Evolutionary conservation across 2,113 vertebrate genomes (phyloP).

Genomic region (Solea senegalensis): DNA sequence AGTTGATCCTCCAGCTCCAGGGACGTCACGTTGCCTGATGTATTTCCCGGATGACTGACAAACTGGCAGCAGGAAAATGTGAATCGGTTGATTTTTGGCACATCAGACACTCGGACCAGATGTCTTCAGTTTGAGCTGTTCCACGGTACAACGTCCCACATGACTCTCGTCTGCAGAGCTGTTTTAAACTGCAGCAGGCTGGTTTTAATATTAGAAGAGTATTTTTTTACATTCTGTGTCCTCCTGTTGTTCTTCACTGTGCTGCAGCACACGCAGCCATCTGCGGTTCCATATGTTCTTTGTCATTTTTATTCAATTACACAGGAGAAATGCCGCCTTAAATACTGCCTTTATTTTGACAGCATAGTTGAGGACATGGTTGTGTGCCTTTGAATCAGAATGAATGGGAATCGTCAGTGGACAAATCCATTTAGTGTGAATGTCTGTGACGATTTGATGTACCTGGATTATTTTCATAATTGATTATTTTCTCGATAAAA

Average conservation of each 20-base stretch:
- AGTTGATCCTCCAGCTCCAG: not conserved
- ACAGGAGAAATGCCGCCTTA: not conserved
- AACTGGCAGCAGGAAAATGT: not conserved
- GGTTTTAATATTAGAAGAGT: not conserved
- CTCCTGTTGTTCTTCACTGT: not conserved
- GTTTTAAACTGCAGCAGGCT: not conserved
- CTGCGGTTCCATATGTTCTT: not conserved
- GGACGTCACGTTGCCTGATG: not conserved
- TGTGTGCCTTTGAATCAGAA: no score
- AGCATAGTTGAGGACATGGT: not conserved
- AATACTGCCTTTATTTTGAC: not conserved
- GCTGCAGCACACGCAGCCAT: not conserved
- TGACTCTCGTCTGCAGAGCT: not conserved
- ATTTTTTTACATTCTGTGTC: slow-evolving; percentile 3
- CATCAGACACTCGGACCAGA: no score
- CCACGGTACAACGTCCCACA: not conserved
- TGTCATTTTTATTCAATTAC: not conserved
- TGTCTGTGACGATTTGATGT: no score
- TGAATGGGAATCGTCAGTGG: no score
- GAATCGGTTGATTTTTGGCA: not conserved
- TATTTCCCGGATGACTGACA: not conserved
- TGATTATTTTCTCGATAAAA: no score
- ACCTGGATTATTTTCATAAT: no score
- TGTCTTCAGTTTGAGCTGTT: not conserved
- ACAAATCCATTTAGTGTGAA: no score